Evolutionary conservation across 2,797 vertebrate species (phyloP).

Genomic region (Zonotrichia albicollis): DNA sequence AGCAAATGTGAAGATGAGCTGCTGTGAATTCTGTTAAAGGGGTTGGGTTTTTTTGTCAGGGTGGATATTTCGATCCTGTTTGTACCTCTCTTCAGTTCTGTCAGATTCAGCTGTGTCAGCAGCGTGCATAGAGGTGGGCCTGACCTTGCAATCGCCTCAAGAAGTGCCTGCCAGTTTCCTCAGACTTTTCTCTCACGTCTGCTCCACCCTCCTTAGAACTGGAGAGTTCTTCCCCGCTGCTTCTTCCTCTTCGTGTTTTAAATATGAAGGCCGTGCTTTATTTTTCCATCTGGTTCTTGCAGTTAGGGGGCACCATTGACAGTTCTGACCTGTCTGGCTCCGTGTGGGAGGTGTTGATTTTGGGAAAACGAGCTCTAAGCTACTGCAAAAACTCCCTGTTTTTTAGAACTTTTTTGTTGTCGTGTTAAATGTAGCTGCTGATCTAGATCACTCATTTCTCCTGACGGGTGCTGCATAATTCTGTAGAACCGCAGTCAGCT

Average conservation of each 20-base stretch:
- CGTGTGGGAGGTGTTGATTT: constrained; percentile 22
- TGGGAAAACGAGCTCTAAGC: constrained; percentile 24
- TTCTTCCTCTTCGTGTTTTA: constrained; percentile 37
- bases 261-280: constrained; percentile 37
- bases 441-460: constrained; percentile 41
- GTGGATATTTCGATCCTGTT: constrained; percentile 22
- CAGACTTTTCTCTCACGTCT: constrained; percentile 47
- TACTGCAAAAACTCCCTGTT: constrained; percentile 8
- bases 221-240: not conserved
- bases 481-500: constrained; percentile 41
- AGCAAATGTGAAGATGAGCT: not conserved
- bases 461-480: constrained; percentile 33
- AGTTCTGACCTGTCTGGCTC: constrained; percentile 42
- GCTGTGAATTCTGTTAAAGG: not conserved
- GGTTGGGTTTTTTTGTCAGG: not conserved
- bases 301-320: constrained; percentile 56
- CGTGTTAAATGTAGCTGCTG: constrained; percentile 43
- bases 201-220: constrained; percentile 33
- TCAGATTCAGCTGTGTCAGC: constrained; percentile 54
- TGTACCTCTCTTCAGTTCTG: constrained; percentile 27
- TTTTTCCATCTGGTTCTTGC: constrained; percentile 31
- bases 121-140: constrained; percentile 49
- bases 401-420: constrained; percentile 29
- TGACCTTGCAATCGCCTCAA: constrained; percentile 61
- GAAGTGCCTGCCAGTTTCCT: constrained; percentile 44